Base-by-base conservation (phyloP, 2,113 vertebrate genomes). In the Saguinus midas region DNA sequence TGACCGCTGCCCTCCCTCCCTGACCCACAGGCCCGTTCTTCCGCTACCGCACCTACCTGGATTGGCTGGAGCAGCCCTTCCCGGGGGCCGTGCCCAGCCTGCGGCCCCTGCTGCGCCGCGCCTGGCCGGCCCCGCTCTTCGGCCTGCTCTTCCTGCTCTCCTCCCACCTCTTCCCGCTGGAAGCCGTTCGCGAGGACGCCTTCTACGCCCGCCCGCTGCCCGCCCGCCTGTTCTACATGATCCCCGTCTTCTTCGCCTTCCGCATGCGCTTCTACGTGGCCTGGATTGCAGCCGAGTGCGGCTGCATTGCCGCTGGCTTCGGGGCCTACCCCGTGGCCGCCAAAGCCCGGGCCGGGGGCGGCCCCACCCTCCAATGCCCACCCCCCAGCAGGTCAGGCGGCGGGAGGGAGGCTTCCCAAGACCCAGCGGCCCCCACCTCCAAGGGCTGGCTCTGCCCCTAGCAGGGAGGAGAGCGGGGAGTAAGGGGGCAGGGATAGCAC, bases 201-300 rank as follows among this genome's bases (percentile, higher is more conserved):
- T 99, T 99, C 97, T 98, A 99, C 88, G 98, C 99, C 48, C 93
- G 98, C 27, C 98, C 98, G 95, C 97, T 99, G 92, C 98, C 99
- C 58, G 97, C 95, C 96, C 99, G 99, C 97, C 97, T 99, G 45
- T 99, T 99, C 98, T 99, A 99, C 98, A 99, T 99, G 99, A 92
- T 99, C 6, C 99, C 98, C 0, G 97, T 99, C 81, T 99, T 99
- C 98, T 99, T 99, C 85, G 98, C 99, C 94, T 99, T 99, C 96
- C 98, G 99, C 94, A 99, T 99, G 99, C 99, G 99, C 89, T 99
- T 99, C 98, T 99, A 99, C 70, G 99, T 99, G 1, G 99, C 99
- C 8, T 99, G 99, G 99, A 99, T 99, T 58, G 98, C 98, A 0
- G 99, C 99, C 0, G 99, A 99, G 97, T 99, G 99, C 6, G 98